phyloP scores from a whole-genome alignment of 1,140 invertebrate species.

The Drosophila grimshawi region DNA sequence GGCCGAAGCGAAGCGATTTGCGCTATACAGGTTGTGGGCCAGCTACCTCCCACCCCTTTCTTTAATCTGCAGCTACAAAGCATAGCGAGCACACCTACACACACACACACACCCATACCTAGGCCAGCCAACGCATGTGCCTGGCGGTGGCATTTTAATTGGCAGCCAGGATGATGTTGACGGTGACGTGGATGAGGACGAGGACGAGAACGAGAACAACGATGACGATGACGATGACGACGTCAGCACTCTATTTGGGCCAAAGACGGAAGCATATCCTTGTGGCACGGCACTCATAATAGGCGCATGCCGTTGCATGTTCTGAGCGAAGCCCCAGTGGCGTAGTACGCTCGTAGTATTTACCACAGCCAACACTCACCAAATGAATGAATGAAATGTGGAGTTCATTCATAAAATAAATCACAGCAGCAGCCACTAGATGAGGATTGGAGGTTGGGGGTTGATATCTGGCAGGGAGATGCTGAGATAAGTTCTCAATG shows the following conservation, averaged over 20 bases:
- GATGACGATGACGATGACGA: slow-evolving; percentile 17
- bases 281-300: slow-evolving; percentile 51
- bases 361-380: slow-evolving; percentile 20
- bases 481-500: slow-evolving; percentile 66
- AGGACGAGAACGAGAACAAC: too few relatives aligned
- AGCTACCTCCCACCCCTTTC: slow-evolving; percentile 21
- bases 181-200: slow-evolving; percentile 3
- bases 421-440: slow-evolving; percentile 52
- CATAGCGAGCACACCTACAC: slow-evolving; percentile 5
- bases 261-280: slow-evolving; percentile 76
- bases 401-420: slow-evolving; percentile 80
- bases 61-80: slow-evolving; percentile 23
- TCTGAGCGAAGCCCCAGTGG: neutral
- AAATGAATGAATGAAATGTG: slow-evolving; percentile 71
- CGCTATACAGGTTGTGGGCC: slow-evolving; percentile 42
- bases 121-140: slow-evolving; percentile 46
- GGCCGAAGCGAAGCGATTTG: slow-evolving; percentile 7
- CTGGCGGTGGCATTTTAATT: slow-evolving; percentile 81
- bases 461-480: slow-evolving; percentile 22
- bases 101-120: slow-evolving; percentile 1
- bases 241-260: slow-evolving; percentile 46
- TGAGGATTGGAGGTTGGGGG: neutral
- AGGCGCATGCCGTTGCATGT: slow-evolving; percentile 67
- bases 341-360: slow-evolving; percentile 68
- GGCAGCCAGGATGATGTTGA: slow-evolving; percentile 61